These are phyloP conservation scores for Cyrtorhinus lividipennis DNA, from an alignment of 1,140 invertebrate species.

Conservation along the genomic window DNA sequence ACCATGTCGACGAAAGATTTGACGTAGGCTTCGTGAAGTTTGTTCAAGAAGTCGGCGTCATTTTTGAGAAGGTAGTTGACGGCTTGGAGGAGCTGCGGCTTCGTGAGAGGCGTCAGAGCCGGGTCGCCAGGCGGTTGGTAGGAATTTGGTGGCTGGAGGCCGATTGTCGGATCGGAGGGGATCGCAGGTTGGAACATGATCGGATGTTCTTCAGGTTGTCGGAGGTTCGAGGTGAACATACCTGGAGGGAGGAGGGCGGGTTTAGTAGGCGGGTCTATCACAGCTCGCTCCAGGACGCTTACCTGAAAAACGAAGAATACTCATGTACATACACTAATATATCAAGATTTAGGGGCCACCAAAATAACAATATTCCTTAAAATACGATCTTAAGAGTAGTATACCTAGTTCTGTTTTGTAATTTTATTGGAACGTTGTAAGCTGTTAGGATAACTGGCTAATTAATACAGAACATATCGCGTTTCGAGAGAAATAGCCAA, in stretches of 20 bases:
- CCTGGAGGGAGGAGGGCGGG: slow-evolving; percentile 64
- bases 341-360: too few relatives aligned
- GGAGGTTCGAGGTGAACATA: slow-evolving; percentile 43
- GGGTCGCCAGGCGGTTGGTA: slow-evolving; percentile 33
- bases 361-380: too few relatives aligned
- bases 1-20: slow-evolving; percentile 64
- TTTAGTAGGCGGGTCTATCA: slow-evolving; percentile 38
- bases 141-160: background rate
- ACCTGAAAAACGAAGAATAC: slow-evolving; percentile 24
- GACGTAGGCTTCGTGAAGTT: slow-evolving; percentile 77
- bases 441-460: too few relatives aligned
- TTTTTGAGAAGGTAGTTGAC: slow-evolving; percentile 73
- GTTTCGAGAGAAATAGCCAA: too few relatives aligned
- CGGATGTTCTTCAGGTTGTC: slow-evolving; percentile 12
- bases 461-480: too few relatives aligned
- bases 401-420: too few relatives aligned
- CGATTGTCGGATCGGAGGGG: background rate
- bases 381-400: too few relatives aligned
- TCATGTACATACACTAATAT: too few relatives aligned
- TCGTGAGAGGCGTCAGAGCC: slow-evolving; percentile 46
- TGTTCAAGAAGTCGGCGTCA: slow-evolving; percentile 70
- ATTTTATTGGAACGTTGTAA: too few relatives aligned
- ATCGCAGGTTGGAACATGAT: background rate
- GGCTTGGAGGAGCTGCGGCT: slow-evolving; percentile 74
- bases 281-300: slow-evolving; percentile 29